Base-by-base conservation (phyloP, 2,113 vertebrate genomes). In the Tachysurus fulvidraco region DNA sequence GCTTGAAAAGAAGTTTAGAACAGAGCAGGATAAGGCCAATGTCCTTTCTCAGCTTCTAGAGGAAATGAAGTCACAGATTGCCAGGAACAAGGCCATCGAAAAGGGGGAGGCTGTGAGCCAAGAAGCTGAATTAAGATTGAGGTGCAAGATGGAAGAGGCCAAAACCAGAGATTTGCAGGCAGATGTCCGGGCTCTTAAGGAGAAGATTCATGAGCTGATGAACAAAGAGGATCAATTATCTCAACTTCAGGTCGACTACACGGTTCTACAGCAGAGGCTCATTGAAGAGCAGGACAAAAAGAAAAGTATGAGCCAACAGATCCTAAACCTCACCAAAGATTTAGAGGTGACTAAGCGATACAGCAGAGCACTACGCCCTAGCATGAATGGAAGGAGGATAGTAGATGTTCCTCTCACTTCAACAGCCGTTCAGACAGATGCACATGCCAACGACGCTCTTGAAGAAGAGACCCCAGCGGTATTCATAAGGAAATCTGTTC, bases 141-240 rank as follows among this genome's bases (percentile, higher is more conserved):
- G 96, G 41, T 97, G 96, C 92, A 96, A 96, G 54, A 83, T 96
- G 83, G 97, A 99, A 90, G 98, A 99, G 87, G 94, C 95, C 1
- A 97, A 94, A 89, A 96, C 92, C 77, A 94, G 96, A 88, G 96
- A 98, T 91, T 93, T 99, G 55, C 96, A 95, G 91, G 94, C 95
- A 0, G 97, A 99, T 88, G 96, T 99, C 44, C 95, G 95, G 81
- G 98, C 97, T 25, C 95, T 99, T 19, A 99, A 99, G 86, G 98
- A 99, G 93, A 99, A 99, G 90, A 97, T 99, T 88, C 98, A 99
- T 8, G 96, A 99, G 57, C 91, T 99, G 85, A 98, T 99, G 98
- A 97, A 97, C 94, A 98, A 97, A 89, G 98, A 99, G 92, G 98
- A 99, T 90, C 97, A 97, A 91, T 96, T 99, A 64, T 97, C 97